Conservation (phyloP, 2,888 invertebrate species). For the Drosophila longiperda region DNA sequence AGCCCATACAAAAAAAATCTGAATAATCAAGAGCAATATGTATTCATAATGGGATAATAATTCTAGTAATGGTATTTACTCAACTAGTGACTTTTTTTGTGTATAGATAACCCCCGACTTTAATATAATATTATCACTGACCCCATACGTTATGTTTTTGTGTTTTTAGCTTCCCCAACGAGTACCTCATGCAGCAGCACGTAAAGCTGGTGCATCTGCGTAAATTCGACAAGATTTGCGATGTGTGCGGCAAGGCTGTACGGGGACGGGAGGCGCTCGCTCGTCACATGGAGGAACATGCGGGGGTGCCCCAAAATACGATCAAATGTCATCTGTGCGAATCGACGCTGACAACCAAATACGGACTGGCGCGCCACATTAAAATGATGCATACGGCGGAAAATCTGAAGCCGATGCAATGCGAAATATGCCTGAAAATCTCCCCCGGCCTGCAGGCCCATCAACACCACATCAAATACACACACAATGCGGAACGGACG, state of each 20-base stretch:
- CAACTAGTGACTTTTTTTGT: neutral
- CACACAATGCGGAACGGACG: conserved; percentile 76
- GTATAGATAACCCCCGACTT: neutral
- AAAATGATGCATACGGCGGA: conserved; percentile 80
- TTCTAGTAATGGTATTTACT: neutral
- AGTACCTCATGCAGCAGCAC: conserved; percentile 79
- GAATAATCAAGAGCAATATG: no score
- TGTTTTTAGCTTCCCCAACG: conserved; percentile 81
- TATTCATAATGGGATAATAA: neutral
- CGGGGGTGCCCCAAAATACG: conserved; percentile 68
- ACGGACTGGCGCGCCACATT: conserved; percentile 81
- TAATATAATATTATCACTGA: neutral
- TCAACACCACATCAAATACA: conserved; percentile 81
- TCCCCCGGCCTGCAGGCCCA: conserved; percentile 79
- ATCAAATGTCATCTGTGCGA: conserved; percentile 82
- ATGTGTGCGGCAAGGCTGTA: conserved; percentile 82
- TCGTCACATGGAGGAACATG: conserved; percentile 81
- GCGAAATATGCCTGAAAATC: conserved; percentile 77
- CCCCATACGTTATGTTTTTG: neutral
- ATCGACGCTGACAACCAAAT: conserved; percentile 73
- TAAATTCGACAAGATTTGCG: conserved; percentile 81
- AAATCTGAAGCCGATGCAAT: conserved; percentile 77
- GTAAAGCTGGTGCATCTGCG: conserved; percentile 80
- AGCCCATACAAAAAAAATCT: neutral
- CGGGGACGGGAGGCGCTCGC: conserved; percentile 75